Conservation (phyloP, 2,113 vertebrate genomes). For the Lucifuga dentata region DNA sequence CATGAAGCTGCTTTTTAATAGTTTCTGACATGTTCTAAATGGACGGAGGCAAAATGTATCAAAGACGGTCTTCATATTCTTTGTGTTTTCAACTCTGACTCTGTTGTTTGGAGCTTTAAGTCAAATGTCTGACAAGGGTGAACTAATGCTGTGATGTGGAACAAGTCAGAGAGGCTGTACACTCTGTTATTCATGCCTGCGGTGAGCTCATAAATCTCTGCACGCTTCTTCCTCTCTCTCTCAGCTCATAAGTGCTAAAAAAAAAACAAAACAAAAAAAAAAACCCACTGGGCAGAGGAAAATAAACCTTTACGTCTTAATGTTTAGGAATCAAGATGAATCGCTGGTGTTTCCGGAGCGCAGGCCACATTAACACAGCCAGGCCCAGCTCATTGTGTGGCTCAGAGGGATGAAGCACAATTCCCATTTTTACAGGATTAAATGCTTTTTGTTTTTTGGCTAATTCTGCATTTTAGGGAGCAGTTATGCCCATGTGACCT, state of each 20-base stretch:
- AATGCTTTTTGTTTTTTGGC: too few relatives aligned
- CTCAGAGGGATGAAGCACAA: neutral
- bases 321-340: neutral
- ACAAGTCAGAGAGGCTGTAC: constrained; percentile 14
- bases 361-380: constrained; percentile 19
- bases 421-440: too few relatives aligned
- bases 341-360: neutral
- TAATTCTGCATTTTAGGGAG: too few relatives aligned
- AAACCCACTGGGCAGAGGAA: too few relatives aligned
- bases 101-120: neutral
- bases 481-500: too few relatives aligned
- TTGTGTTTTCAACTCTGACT: too few relatives aligned
- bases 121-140: neutral
- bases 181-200: constrained; percentile 13
- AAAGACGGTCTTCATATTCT: too few relatives aligned
- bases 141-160: constrained; percentile 11
- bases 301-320: neutral
- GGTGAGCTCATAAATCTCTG: constrained; percentile 47
- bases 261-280: too few relatives aligned
- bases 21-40: too few relatives aligned
- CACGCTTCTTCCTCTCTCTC: neutral
- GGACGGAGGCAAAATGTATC: too few relatives aligned
- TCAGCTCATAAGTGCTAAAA: too few relatives aligned
- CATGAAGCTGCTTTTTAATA: too few relatives aligned
- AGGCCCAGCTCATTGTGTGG: neutral